Evolutionary conservation across 2,888 invertebrate species (phyloP), one percentile per base, ranked within the genome.

Genomic region (Melangyna quadrimaculata): DNA sequence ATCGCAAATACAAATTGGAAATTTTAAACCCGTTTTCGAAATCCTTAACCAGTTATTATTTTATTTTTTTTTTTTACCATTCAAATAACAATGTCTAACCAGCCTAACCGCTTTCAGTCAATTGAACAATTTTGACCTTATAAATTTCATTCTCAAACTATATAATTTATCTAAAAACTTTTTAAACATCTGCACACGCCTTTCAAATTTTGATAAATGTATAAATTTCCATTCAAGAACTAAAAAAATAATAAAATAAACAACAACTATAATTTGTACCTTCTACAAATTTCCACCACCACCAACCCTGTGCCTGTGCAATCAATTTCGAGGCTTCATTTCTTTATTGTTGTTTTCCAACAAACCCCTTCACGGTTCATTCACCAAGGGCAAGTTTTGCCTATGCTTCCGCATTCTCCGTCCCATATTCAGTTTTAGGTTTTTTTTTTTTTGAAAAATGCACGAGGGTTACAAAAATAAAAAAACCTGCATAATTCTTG

Each of bases 131-230:
- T 80, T 72, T 37, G 48, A 75, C 53, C 35, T 70, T 22, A 71
- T 72, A 67, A 65, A 43, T 75, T 48, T 27, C 57, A 37, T 53
- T 17, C 12, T 32, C 63, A 17, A 53, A 57, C 40, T 29, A 63
- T 29, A 63, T 73, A 74, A 78, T 74, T 83, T 83, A 74, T 63
- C 40, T 27, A 72, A 71, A 61, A 71, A 32, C 51, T 77, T 77
- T 78, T 81, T 81, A 81, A 86, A 69, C 86, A 86, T 86, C 86
- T 86, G 86, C 81, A 78, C 80, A 84, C 86, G 80, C 86, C 86
- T 72, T 77, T 81, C 51, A 77, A 77, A 69, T 73, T 65, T 86
- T 86, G 86, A 86, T 86, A 81, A 81, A 86, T 86, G 81, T 81
- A 81, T 78, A 81, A 63, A 81, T 73, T 81, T 77, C 69, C 19